These are phyloP conservation scores for Arrhamphus sclerolepis DNA, from an alignment of 2,797 vertebrate genomes.

Conservation along the genomic window DNA sequence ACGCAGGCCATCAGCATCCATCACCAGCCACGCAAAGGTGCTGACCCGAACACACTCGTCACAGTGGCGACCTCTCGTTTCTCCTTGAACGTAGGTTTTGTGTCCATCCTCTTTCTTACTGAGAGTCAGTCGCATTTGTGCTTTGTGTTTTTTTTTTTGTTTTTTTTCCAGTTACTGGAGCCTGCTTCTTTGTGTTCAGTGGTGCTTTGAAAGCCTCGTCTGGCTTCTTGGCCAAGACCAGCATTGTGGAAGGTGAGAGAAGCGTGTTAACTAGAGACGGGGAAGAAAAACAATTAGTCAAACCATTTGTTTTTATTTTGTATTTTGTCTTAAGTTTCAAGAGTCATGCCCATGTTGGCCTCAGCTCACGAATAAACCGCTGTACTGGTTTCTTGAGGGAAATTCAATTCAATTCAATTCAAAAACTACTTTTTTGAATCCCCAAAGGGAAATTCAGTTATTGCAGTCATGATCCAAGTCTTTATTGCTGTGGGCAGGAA, in stretches of 20 bases:
- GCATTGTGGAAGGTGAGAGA: constrained; percentile 97
- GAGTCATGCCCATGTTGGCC: too few species aligned
- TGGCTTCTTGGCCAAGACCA: constrained; percentile 96
- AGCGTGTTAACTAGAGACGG: background rate
- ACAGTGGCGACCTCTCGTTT: background rate
- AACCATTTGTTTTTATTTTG: too few species aligned
- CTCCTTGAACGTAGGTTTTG: background rate
- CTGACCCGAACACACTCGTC: constrained; percentile 6
- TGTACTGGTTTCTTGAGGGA: too few species aligned
- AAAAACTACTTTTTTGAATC: too few species aligned
- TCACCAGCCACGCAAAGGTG: constrained; percentile 95
- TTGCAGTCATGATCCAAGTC: too few species aligned
- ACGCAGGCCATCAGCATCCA: constrained; percentile 99
- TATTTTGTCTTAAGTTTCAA: too few species aligned
- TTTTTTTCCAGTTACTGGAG: constrained; percentile 89
- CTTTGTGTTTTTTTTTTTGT: background rate
- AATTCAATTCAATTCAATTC: too few species aligned
- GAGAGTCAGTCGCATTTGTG: background rate
- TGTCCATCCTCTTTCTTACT: constrained; percentile 8
- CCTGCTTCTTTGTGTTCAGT: constrained; percentile 99
- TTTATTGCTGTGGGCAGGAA: too few species aligned
- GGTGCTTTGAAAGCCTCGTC: constrained; percentile 96
- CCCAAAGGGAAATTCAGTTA: too few species aligned
- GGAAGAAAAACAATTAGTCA: too few species aligned
- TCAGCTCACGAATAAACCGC: too few species aligned